phyloP scores from a whole-genome alignment of 1,140 invertebrate genomes.

The Drosophila neocordata region DNA sequence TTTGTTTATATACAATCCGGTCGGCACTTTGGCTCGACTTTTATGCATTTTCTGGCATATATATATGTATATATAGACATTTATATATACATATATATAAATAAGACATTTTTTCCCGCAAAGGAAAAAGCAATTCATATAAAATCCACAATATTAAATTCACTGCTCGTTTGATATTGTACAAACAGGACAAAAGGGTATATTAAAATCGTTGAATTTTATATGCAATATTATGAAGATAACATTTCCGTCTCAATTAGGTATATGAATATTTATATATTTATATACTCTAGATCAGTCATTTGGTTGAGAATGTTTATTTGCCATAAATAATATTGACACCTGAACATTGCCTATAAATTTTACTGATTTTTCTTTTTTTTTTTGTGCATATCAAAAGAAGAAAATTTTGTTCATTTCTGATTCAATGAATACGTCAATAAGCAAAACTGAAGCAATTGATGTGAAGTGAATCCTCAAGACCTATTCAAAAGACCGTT shows the following conservation, averaged over 20 bases:
- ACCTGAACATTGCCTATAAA: no score
- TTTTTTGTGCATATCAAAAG: no score
- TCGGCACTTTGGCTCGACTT: slow-evolving; percentile 17
- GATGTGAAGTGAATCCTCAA: no score
- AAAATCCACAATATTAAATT: slow-evolving; percentile 11
- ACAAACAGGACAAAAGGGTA: background rate
- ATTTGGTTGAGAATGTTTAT: no score
- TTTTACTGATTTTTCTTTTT: no score
- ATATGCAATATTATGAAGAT: background rate
- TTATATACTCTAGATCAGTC: no score
- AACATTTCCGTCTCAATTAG: background rate
- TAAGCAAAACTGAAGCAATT: no score
- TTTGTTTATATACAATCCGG: slow-evolving; percentile 34
- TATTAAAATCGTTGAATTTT: background rate
- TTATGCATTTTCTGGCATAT: slow-evolving; percentile 21
- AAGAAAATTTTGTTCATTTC: no score
- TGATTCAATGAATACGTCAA: no score
- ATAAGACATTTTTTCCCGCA: slow-evolving; percentile 2
- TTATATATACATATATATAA: background rate
- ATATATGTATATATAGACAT: slow-evolving; percentile 25
- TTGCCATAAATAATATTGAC: no score
- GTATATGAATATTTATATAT: background rate
- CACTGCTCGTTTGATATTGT: background rate
- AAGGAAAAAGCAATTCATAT: slow-evolving; percentile 6
- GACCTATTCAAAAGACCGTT: no score